Conservation (phyloP, 2,888 invertebrate genomes). For the Diogma glabrata region DNA sequence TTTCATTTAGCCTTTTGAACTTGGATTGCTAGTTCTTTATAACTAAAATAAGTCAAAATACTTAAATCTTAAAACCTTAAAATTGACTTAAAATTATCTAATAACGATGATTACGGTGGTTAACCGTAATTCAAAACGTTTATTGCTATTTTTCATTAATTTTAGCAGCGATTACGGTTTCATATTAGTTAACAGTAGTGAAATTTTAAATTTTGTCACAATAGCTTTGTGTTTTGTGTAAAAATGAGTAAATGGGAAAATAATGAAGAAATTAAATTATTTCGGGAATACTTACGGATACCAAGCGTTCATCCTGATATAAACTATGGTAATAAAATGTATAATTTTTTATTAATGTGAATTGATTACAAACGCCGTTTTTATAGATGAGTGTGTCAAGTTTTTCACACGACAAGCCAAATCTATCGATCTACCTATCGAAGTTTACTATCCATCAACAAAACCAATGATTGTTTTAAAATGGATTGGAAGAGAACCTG, state of each 20-base stretch:
- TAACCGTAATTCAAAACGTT: too few species aligned
- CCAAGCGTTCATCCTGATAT: constrained; percentile 72
- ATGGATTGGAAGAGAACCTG: constrained; percentile 60
- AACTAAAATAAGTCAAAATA: too few species aligned
- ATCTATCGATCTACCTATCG: constrained; percentile 50
- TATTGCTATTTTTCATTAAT: too few species aligned
- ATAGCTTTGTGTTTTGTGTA: not conserved
- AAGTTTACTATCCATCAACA: constrained; percentile 42
- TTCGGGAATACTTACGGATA: constrained; percentile 66
- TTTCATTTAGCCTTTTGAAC: too few species aligned
- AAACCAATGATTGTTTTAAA: constrained; percentile 75
- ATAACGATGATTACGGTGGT: too few species aligned
- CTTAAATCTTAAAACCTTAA: too few species aligned
- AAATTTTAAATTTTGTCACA: not conserved
- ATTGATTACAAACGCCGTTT: not conserved
- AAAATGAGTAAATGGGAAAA: constrained; percentile 25
- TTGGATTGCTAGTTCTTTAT: too few species aligned
- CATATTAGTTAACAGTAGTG: not conserved
- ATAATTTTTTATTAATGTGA: not conserved
- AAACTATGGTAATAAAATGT: constrained; percentile 63
- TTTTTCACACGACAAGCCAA: constrained; percentile 62
- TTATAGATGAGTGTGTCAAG: constrained; percentile 51
- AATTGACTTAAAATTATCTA: too few species aligned
- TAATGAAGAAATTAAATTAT: constrained; percentile 50
- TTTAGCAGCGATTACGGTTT: too few species aligned